Conservation (phyloP, 2,888 invertebrate genomes). For the Bugulina stolonifera region DNA sequence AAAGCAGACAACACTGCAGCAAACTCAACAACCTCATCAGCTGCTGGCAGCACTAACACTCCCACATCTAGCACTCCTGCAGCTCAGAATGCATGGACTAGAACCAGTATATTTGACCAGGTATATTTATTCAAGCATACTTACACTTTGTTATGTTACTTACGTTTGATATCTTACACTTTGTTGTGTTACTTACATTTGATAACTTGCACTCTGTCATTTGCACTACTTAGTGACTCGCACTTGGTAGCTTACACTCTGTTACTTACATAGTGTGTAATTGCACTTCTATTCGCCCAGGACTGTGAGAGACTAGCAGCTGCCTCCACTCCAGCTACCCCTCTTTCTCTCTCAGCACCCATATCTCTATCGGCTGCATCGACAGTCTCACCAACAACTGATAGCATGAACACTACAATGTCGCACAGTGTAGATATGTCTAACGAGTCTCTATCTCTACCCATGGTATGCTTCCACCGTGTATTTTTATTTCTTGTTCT, state of each 20-base stretch:
- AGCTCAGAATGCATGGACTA: neutral
- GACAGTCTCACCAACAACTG: no score
- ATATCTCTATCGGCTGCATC: no score
- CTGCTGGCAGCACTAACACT: neutral
- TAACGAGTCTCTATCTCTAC: no score
- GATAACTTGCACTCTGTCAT: neutral
- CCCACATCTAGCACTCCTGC: neutral
- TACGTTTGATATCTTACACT: neutral
- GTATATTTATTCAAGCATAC: neutral
- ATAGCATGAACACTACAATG: no score
- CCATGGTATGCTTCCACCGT: no score
- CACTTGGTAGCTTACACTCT: no score
- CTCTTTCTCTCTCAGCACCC: neutral
- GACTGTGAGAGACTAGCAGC: neutral
- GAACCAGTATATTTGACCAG: slow-evolving; percentile 65
- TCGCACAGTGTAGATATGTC: no score
- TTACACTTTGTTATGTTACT: neutral
- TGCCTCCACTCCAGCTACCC: neutral
- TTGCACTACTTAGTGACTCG: no score
- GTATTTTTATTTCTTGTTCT: no score
- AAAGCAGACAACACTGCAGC: neutral
- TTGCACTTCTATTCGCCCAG: no score
- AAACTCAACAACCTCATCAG: neutral
- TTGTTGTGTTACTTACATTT: neutral
- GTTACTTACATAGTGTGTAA: no score